Evolutionary conservation across 2,113 vertebrate species (phyloP), one percentile per base, ranked within the genome.

Genomic region (Platysteira castanea): DNA sequence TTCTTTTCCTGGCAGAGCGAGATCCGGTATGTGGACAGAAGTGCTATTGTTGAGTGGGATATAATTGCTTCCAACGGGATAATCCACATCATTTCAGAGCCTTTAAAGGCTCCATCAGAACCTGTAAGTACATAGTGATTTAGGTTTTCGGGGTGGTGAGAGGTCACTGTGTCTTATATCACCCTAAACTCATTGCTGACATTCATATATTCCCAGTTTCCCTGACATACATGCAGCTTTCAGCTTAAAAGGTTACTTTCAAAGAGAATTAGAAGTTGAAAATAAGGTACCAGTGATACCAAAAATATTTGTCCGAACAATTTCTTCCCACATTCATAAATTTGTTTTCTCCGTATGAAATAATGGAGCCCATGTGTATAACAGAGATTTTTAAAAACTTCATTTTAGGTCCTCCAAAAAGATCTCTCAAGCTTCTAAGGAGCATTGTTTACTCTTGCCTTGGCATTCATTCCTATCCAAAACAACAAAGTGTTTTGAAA

Each of bases 51-150:
- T 3, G 95, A 98, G 63, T 98, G 98, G 42, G 98, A 99, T 95
- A 98, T 99, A 85, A 81, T 98, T 23, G 98, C 99, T 65, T 98
- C 99, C 80, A 99, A 99, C 0, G 99, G 99, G 49, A 96, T 99
- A 86, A 99, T 99, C 87, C 99, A 99, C 13, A 78, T 99, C 13
- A 98, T 99, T 37, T 98, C 98, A 80, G 97, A 97, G 33, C 98
- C 99, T 22, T 94, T 99, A 65, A 98, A 97, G 91, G 99, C 99
- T 24, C 99, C 99, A 2, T 74, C 61, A n/a, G 96, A 95, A 11
- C 41, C 77, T 87, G 99, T 99, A 89, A 98, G 98, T 98, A 95
- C 35, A 59, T 1, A 24, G 20, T 46, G 33, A 22, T 41, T 27
- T 39, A 15, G 7, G 13, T n/a, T 53, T 19, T 60, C 10, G 33